phyloP scores from a whole-genome alignment of 2,797 vertebrate species.

The Percopsis omiscomaycus region DNA sequence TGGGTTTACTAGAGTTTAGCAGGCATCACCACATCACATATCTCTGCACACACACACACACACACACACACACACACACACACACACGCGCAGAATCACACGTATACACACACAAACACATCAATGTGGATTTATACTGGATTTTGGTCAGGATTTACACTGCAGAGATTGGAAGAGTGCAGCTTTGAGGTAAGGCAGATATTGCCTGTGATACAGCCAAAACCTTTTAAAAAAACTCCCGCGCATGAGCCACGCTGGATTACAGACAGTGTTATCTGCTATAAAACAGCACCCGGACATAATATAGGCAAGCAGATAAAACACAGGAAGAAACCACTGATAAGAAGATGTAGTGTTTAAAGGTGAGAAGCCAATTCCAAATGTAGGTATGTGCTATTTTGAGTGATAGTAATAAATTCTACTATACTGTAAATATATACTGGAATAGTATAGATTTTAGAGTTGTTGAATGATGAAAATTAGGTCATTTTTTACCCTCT shows the following conservation, averaged over 20 bases:
- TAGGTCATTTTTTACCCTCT: no score
- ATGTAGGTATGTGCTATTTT: no score
- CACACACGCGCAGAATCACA: neutral
- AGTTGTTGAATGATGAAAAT: no score
- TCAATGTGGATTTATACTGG: conserved; percentile 4
- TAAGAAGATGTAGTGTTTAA: neutral
- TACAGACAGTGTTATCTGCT: conserved; percentile 13
- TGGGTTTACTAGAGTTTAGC: neutral
- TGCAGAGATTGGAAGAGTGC: neutral
- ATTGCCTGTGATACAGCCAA: neutral
- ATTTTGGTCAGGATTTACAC: conserved; percentile 10
- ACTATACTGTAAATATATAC: no score
- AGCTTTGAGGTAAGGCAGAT: conserved; percentile 12
- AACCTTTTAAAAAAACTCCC: conserved; percentile 5
- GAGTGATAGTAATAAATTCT: no score
- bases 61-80: neutral
- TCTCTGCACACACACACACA: neutral
- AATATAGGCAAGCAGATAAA: conserved; percentile 13
- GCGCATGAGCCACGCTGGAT: conserved; percentile 3
- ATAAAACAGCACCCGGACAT: conserved; percentile 1
- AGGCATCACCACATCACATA: neutral
- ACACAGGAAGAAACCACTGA: conserved; percentile 1
- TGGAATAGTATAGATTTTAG: no score
- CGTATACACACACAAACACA: neutral
- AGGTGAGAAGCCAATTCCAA: neutral